phyloP scores from a whole-genome alignment of 2,113 vertebrate species.

The Thunnus maccoyii region DNA sequence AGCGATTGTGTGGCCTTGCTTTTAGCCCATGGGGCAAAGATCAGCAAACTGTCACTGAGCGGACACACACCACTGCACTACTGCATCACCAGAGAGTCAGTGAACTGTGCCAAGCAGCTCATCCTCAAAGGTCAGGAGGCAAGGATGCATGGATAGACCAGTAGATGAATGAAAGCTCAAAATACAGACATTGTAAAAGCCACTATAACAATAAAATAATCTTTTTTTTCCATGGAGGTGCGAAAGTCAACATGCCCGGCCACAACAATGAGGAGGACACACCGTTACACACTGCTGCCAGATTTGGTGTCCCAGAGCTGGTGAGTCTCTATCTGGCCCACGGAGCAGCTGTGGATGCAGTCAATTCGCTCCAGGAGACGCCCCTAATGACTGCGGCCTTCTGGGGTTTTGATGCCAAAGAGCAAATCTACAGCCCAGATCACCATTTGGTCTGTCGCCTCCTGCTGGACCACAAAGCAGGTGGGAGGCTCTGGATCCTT shows the following conservation, averaged over 20 bases:
- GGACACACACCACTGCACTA: conserved; percentile 92
- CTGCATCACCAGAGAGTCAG: conserved; percentile 88
- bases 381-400: conserved; percentile 90
- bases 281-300: conserved; percentile 90
- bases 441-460: conserved; percentile 93
- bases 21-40: conserved; percentile 88
- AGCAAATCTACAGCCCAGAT: conserved; percentile 89
- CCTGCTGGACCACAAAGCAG: conserved; percentile 89
- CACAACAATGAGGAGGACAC: conserved; percentile 91
- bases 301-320: conserved; percentile 90
- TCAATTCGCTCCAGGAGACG: conserved; percentile 90
- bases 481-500: conserved; percentile 38
- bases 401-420: conserved; percentile 91
- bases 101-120: conserved; percentile 91
- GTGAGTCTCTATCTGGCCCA: conserved; percentile 89
- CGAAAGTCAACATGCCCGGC: conserved; percentile 88
- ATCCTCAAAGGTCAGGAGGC: conserved; percentile 87
- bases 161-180: neutral
- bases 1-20: conserved; percentile 89
- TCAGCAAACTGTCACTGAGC: conserved; percentile 91
- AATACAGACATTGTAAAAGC: neutral
- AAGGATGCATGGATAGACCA: neutral
- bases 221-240: conserved; percentile 81
- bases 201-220: neutral
- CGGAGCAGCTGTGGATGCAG: conserved; percentile 87